Base-by-base conservation (phyloP, 2,888 invertebrate species). In the Dasysyrphus albostriatus region DNA sequence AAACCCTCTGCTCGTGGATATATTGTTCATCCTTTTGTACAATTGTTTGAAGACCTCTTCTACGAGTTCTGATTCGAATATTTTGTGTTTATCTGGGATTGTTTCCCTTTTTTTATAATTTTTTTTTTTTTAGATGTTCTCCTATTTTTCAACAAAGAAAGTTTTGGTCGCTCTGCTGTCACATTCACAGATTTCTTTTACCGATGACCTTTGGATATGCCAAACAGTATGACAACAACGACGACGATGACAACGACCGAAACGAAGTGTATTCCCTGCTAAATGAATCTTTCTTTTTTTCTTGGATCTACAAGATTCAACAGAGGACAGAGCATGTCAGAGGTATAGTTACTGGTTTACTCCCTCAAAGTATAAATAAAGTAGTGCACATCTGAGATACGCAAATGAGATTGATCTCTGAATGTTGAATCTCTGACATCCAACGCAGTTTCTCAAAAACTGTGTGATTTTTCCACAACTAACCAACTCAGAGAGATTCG, bases 341-440 rank as follows among this genome's bases (percentile, higher is more conserved):
- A 42, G 42, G 14, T 42, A 77, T 42, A 3, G 16, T 10, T 2
- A 32, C 24, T 19, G 14, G 29, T 14, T 7, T 16, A 70, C 63
- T 69, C 75, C 34, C 67, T 69, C 32, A 12, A 63, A 37, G 42
- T 42, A 49, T 47, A 39, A 7, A 19, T 39, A 70, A 58, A 59
- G 65, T 79, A 83, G 87, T 83, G 83, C 78, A 87, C 87, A 87
- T 69, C 69, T 39, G 39, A 69, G 87, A 87, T 87, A 87, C 78
- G 83, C 79, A 87, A 87, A 87, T 87, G 87, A 87, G 87, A 87
- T 87, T 87, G 87, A 87, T 87, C 87, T 83, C 58, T 78, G 78
- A 87, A 87, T 87, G 69, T 78, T 67, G 75, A 87, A 78, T 87
- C 82, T 74, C 58, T 78, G 85, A 76, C 87, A 87, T 72, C 78